Percentiles rank a stretch among this genome's conserved stretches.
Conservation (phyloP, 2,888 invertebrate genomes). For the Lucinisca nassula region DNA sequence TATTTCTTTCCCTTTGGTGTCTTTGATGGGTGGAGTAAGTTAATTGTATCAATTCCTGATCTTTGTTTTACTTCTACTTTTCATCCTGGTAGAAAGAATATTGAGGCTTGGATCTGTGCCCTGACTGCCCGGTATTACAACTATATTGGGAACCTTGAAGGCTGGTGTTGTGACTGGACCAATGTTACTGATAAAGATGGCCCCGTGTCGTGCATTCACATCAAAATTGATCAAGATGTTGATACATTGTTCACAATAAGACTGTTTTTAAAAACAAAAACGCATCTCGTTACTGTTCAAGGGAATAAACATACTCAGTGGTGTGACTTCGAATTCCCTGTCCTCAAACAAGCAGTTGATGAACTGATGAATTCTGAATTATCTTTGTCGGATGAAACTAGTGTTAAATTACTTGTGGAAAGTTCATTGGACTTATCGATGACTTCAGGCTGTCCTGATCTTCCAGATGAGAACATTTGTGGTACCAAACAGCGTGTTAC, state of each 20-base stretch:
- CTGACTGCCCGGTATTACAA: not conserved
- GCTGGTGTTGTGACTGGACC: not conserved
- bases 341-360: not conserved
- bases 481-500: not conserved
- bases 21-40: no score
- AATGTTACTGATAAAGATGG: not conserved
- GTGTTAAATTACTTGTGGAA: not conserved
- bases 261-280: not conserved
- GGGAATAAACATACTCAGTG: not conserved
- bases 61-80: no score
- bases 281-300: not conserved
- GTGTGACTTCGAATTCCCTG: slow-evolving; percentile 1
- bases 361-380: not conserved
- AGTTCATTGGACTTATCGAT: not conserved
- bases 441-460: not conserved
- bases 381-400: not conserved
- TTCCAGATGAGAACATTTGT: not conserved
- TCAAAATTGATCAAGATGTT: not conserved
- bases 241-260: not conserved
- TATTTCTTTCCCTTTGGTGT: no score
- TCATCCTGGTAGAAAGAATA: not conserved
- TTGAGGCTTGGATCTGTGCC: not conserved
- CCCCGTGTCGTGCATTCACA: not conserved
- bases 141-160: not conserved
- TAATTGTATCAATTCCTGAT: no score